Evolutionary conservation across 2,113 vertebrate species (phyloP), one percentile per base, ranked within the genome.

Genomic region (Notarius quadriscutis): DNA sequence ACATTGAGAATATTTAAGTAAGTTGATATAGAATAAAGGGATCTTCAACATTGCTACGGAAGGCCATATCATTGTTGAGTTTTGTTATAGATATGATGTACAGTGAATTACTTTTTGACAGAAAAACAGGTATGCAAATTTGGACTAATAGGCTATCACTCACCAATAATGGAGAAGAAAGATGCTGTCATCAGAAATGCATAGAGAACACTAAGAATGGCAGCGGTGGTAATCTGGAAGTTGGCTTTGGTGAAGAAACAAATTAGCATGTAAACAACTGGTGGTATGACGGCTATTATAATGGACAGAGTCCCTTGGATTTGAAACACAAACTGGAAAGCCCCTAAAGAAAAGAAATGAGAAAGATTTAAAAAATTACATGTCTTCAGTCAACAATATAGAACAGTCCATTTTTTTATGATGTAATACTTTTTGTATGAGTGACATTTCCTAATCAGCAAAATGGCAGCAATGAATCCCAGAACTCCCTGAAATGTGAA

Each of bases 101-200:
- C n/a, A 27, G 6, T 62, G 57, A 1, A 65, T 85, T 11, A 74
- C 15, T 17, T n/a, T 69, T 60, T 12, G 14, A 57, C 11, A 27
- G 17, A 12, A 50, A 41, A n/a, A 41, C 11, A 62, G 7, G 74
- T 48, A 22, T 65, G 15, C n/a, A 41, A 30, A 27, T 83, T 17
- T 50, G 4, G 20, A 51, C n/a, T 75, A 65, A 80, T 9, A 78
- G 15, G 14, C 22, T 18, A 18, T 67, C 14, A 91, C 94, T 83
- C 87, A 95, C 95, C 95, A 15, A 96, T 95, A 84, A 96, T 96
- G 30, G 95, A 93, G 84, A 96, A 95, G 7, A 96, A 89, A 15
- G 96, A 95, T 15, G 94, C 95, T 3, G 94, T 95, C 96, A 96
- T 96, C 62, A 96, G 93, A 90, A 96, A 96, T 0, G 95, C 95